phyloP scores from a whole-genome alignment of 2,113 vertebrate genomes.

The Dicentrarchus labrax region DNA sequence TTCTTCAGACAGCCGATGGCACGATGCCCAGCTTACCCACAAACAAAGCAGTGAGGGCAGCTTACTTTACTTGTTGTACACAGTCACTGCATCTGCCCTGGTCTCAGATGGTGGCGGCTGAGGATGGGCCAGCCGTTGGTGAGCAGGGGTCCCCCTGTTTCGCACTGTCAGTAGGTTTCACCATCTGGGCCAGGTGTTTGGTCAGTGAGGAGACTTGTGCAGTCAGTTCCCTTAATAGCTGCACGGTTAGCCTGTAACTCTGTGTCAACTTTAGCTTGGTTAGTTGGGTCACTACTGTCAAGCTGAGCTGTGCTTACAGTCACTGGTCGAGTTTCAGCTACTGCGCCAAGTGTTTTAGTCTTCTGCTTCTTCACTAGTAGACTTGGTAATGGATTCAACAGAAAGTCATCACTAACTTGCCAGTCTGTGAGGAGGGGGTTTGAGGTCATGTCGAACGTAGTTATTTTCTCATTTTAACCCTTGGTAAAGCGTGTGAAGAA shows the following conservation, averaged over 20 bases:
- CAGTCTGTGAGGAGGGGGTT: background rate
- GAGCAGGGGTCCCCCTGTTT: background rate
- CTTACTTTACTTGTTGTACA: background rate
- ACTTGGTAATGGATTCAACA: slow-evolving; percentile 10
- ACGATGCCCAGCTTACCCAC: slow-evolving; percentile 9
- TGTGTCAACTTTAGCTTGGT: background rate
- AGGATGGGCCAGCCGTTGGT: rapidly evolving
- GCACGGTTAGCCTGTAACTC: slow-evolving; percentile 3
- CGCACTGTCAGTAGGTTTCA: background rate
- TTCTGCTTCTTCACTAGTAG: slow-evolving; percentile 14
- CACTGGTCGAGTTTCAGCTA: background rate
- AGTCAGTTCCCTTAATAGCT: slow-evolving; percentile 13
- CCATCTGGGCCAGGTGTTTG: slow-evolving; percentile 12
- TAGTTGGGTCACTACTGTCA: background rate
- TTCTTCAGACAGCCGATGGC: background rate
- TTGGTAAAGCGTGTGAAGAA: slow-evolving; percentile 14
- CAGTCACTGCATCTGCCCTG: background rate
- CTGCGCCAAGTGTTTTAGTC: background rate
- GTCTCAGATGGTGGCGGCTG: background rate
- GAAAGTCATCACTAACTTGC: slow-evolving; percentile 19
- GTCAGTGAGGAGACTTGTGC: slow-evolving; percentile 34
- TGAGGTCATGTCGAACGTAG: slow-evolving; percentile 5
- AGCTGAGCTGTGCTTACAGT: slow-evolving; percentile 4
- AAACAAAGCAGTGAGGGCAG: background rate
- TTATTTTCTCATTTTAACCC: slow-evolving; percentile 26